Evolutionary conservation across 1,140 invertebrate species (phyloP).

Genomic region (Lepidurus packardi): DNA sequence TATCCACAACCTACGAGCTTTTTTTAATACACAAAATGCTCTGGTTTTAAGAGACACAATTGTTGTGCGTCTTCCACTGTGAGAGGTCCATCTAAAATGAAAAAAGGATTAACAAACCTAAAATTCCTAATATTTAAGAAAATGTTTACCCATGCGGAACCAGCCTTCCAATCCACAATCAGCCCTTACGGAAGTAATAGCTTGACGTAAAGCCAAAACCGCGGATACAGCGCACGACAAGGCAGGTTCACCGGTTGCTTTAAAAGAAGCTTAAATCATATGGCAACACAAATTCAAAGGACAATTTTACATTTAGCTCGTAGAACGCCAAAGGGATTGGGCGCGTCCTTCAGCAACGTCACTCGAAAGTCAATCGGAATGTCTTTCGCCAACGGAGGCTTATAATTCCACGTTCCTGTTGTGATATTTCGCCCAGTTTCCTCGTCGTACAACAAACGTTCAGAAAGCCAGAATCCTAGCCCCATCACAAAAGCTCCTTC

Average conservation of each 20-base stretch:
- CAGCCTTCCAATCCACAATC: constrained; percentile 45
- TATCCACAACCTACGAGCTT: too few species aligned
- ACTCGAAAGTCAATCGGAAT: constrained; percentile 78
- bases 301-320: constrained; percentile 64
- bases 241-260: constrained; percentile 55
- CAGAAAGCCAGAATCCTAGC: constrained; percentile 71
- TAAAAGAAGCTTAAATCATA: constrained; percentile 30
- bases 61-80: background rate
- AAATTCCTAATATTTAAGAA: background rate
- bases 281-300: background rate
- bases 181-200: constrained; percentile 44
- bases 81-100: background rate
- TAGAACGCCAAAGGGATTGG: constrained; percentile 62
- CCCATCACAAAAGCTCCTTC: constrained; percentile 86
- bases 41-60: background rate
- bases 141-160: constrained; percentile 41
- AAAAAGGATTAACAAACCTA: background rate
- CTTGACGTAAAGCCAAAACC: constrained; percentile 51
- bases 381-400: constrained; percentile 72
- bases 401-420: constrained; percentile 76
- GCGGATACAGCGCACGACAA: constrained; percentile 48
- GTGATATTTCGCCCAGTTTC: constrained; percentile 62
- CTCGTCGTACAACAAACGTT: constrained; percentile 57
- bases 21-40: background rate
- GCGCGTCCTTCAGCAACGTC: constrained; percentile 60